Conservation (phyloP, 2,113 vertebrate genomes). For the Channa maculata region DNA sequence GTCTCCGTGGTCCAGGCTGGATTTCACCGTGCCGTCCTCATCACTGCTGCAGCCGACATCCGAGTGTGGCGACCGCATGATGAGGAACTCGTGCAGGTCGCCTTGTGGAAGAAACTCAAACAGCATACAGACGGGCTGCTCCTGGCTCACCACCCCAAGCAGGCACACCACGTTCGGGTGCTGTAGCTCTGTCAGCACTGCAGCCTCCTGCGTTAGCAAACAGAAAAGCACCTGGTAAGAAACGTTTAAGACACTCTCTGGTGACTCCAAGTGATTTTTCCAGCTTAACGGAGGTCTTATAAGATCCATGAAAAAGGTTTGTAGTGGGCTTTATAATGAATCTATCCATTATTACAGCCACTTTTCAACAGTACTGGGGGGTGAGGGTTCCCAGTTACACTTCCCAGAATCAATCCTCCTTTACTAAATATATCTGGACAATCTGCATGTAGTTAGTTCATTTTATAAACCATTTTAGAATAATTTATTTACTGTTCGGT, state of each 20-base stretch:
- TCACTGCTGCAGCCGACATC: conserved; percentile 98
- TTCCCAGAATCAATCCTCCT: not conserved
- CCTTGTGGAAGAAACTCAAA: conserved; percentile 96
- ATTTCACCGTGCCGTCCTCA: conserved; percentile 96
- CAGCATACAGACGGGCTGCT: conserved; percentile 95
- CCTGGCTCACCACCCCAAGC: conserved; percentile 94
- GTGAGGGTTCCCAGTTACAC: not conserved
- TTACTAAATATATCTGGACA: conserved; percentile 34
- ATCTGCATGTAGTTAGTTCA: conserved; percentile 31
- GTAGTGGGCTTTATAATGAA: not conserved
- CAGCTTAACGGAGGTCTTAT: too few species aligned
- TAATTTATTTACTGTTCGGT: conserved; percentile 29
- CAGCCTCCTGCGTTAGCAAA: conserved; percentile 81
- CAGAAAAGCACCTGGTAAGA: not conserved
- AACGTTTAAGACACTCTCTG: too few species aligned
- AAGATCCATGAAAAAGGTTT: not conserved
- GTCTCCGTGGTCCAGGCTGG: conserved; percentile 95
- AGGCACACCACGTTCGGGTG: conserved; percentile 96
- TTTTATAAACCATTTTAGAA: conserved; percentile 52
- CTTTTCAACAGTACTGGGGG: not conserved
- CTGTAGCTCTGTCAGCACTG: conserved; percentile 92
- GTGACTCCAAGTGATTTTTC: too few species aligned
- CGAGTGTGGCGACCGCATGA: conserved; percentile 96
- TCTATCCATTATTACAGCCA: not conserved
- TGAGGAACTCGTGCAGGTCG: conserved; percentile 98